These are phyloP conservation scores for Fissipunctia ypsillon DNA, from an alignment of 2,888 invertebrate genomes.

Conservation along the genomic window DNA sequence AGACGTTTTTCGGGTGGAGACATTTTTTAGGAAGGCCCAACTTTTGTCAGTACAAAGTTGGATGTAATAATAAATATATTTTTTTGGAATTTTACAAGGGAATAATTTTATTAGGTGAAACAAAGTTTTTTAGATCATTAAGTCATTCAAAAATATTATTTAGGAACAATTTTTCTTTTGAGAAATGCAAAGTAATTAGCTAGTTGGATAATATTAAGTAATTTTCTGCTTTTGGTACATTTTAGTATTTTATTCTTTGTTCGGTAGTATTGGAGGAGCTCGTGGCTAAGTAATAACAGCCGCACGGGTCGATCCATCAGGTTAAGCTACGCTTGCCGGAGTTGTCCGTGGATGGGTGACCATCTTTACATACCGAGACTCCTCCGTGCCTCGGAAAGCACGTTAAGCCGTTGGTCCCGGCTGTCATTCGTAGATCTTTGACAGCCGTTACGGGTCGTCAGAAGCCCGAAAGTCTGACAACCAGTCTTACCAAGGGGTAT, in stretches of 20 bases:
- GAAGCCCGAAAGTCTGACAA: too few relatives aligned
- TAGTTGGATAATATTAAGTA: slow-evolving; percentile 4
- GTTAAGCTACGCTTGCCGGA: too few relatives aligned
- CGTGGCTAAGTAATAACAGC: too few relatives aligned
- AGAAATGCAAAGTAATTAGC: neutral
- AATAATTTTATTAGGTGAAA: slow-evolving; percentile 44
- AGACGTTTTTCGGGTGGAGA: slow-evolving; percentile 26
- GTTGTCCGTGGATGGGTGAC: too few relatives aligned
- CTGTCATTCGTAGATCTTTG: too few relatives aligned
- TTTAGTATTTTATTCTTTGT: slow-evolving; percentile 4
- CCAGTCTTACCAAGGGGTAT: too few relatives aligned
- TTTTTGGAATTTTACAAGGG: slow-evolving; percentile 61
- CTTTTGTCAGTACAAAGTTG: slow-evolving; percentile 61
- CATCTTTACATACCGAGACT: too few relatives aligned
- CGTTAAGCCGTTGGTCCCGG: too few relatives aligned
- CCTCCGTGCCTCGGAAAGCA: too few relatives aligned
- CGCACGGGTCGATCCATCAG: too few relatives aligned
- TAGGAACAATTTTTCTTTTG: slow-evolving; percentile 29
- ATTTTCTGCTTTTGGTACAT: slow-evolving; percentile 9
- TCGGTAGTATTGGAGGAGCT: neutral
- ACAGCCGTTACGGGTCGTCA: too few relatives aligned
- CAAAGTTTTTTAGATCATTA: slow-evolving; percentile 53
- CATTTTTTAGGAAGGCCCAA: slow-evolving; percentile 25
- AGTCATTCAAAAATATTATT: slow-evolving; percentile 42
- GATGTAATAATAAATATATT: slow-evolving; percentile 65